Conservation (phyloP, 2,888 invertebrate species). For the Epistrophe eligans region DNA sequence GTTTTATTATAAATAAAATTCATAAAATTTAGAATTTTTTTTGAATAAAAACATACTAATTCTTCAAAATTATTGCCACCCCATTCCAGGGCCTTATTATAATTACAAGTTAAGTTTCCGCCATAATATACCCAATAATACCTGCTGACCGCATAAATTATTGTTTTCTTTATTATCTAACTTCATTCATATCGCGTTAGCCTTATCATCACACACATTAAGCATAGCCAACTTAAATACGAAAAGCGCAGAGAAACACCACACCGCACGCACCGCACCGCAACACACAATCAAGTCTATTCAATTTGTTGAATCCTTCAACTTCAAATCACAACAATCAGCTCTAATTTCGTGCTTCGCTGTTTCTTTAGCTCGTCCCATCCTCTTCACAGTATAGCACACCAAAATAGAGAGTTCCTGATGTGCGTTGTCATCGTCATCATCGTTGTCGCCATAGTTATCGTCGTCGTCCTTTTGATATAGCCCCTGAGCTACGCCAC, state of each 20-base stretch:
- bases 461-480: background rate
- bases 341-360: slow-evolving; percentile 63
- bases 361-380: slow-evolving; percentile 10
- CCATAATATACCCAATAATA: background rate
- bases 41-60: background rate
- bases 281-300: slow-evolving; percentile 72
- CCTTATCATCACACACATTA: slow-evolving; percentile 7
- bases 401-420: background rate
- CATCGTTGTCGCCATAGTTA: slow-evolving; percentile 12
- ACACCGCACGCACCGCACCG: background rate
- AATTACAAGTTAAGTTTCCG: background rate
- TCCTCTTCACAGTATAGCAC: background rate
- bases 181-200: background rate
- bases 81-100: too few species aligned
- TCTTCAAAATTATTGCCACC: background rate
- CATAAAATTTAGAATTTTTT: too few species aligned
- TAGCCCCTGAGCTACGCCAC: slow-evolving; percentile 37
- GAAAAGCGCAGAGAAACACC: background rate
- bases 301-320: slow-evolving; percentile 71
- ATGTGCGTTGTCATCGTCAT: slow-evolving; percentile 10
- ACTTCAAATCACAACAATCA: slow-evolving; percentile 74
- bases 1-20: too few species aligned
- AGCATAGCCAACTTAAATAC: slow-evolving; percentile 6
- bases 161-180: background rate
- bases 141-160: slow-evolving; percentile 44